A percentile compares a stretch with the other conserved stretches of the same genome.
These are phyloP conservation scores for Mechanitis mazaeus DNA, from an alignment of 2,888 invertebrate species.

Conservation along the genomic window DNA sequence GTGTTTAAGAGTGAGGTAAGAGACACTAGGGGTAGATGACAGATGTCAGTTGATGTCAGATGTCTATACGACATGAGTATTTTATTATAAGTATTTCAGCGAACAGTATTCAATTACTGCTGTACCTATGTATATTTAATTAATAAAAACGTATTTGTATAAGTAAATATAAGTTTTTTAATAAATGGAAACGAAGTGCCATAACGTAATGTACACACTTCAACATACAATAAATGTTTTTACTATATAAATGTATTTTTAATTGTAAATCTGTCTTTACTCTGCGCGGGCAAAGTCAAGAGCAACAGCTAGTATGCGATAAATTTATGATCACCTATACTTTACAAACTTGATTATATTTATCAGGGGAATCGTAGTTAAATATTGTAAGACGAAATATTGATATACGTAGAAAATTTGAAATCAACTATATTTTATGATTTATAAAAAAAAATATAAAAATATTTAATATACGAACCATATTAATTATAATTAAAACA, in stretches of 20 bases:
- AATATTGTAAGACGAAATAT: no score
- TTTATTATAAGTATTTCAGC: neutral
- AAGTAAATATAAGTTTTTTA: conserved; percentile 30
- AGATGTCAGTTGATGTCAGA: neutral
- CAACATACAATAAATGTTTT: conserved; percentile 34
- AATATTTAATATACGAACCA: no score
- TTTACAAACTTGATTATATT: no score
- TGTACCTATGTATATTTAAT: conserved; percentile 4
- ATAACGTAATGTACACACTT: conserved; percentile 58
- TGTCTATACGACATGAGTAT: neutral
- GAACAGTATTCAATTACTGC: conserved; percentile 4
- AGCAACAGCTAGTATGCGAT: no score
- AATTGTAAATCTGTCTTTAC: conserved; percentile 1
- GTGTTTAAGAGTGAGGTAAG: no score
- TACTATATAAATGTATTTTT: conserved; percentile 15
- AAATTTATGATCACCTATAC: no score
- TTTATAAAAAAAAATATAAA: no score
- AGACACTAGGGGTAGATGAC: neutral
- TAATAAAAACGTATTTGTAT: conserved; percentile 27
- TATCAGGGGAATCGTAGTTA: no score
- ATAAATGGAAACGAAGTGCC: conserved; percentile 58
- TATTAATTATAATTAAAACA: no score
- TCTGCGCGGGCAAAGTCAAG: neutral
- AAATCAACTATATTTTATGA: no score
- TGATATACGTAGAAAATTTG: no score